Conservation (phyloP, 2,888 invertebrate genomes). For the Prenolepis imparis region DNA sequence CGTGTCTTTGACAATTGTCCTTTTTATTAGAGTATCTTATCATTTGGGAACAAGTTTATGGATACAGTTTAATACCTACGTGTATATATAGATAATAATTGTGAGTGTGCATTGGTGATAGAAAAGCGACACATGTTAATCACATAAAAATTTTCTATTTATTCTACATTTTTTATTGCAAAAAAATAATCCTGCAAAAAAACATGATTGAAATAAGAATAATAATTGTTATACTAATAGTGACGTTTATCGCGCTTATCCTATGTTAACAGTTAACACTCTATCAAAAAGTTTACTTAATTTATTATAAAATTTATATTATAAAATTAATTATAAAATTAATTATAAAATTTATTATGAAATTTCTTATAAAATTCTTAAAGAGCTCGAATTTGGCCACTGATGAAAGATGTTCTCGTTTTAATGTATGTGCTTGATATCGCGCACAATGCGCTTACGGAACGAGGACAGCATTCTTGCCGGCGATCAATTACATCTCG, state of each 20-base stretch:
- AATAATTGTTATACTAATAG: too few relatives aligned
- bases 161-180: background rate
- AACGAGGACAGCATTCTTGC: conserved; percentile 38
- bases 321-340: background rate
- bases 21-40: background rate
- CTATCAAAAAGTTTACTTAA: background rate
- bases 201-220: too few relatives aligned
- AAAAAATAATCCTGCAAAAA: background rate
- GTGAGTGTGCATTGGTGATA: too few relatives aligned
- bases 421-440: conserved; percentile 23
- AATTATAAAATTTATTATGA: background rate
- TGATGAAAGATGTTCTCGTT: conserved; percentile 16
- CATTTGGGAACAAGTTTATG: background rate
- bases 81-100: background rate
- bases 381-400: background rate
- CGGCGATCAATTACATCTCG: conserved; percentile 50
- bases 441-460: conserved; percentile 8
- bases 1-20: background rate
- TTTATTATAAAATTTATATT: background rate
- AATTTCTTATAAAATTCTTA: background rate
- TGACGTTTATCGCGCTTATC: background rate
- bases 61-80: background rate
- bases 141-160: background rate
- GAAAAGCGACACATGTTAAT: background rate
- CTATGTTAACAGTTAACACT: too few relatives aligned